Base-by-base conservation (phyloP, 2,797 vertebrate genomes). In the Botia kubotai region DNA sequence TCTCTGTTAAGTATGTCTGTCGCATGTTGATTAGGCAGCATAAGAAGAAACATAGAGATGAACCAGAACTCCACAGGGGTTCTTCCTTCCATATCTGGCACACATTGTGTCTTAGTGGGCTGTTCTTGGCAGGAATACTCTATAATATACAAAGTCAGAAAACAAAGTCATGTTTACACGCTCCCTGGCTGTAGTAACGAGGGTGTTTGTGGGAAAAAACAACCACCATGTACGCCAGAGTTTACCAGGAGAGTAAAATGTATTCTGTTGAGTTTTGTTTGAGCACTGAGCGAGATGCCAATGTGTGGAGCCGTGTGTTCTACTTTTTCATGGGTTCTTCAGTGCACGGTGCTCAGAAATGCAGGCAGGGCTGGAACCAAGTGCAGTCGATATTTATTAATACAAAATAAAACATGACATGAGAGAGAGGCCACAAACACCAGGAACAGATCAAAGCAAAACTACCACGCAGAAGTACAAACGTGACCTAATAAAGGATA, bases 151-250 rank as follows among this genome's bases (percentile, higher is more conserved):
- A 62, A 62, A 62, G 21, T 62, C 58, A 26, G 23, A 29, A 26
- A 62, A 62, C 58, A 63, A 63, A 63, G 60, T 63, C 60, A 63
- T 63, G 60, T 63, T 63, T 63, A 63, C 60, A 63, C 29, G 26
- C 26, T 63, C 13, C 26, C 60, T 63, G 60, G 60, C 7, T 63
- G 60, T 14, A 29, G 29, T 63, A 33, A 63, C 26, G 60, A 33
- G 60, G 60, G 26, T 33, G 60, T 63, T 10, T 26, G 6, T 14
- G 60, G 26, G 7, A 33, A 63, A 46, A 63, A 17, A 63, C 2
- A 33, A 29, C 5, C 26, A 6, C 60, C 16, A 6, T 16, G 26
- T 63, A 33, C 33, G 60, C 26, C 60, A 63, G 33, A 29, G 60
- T 63, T 2, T 63, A 33, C 60, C 21, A 63, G 60, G 26, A 63